Evolutionary conservation across 2,888 invertebrate genomes (phyloP), one percentile per base, ranked within the genome.

Genomic region (Phyllotreta cruciferae): DNA sequence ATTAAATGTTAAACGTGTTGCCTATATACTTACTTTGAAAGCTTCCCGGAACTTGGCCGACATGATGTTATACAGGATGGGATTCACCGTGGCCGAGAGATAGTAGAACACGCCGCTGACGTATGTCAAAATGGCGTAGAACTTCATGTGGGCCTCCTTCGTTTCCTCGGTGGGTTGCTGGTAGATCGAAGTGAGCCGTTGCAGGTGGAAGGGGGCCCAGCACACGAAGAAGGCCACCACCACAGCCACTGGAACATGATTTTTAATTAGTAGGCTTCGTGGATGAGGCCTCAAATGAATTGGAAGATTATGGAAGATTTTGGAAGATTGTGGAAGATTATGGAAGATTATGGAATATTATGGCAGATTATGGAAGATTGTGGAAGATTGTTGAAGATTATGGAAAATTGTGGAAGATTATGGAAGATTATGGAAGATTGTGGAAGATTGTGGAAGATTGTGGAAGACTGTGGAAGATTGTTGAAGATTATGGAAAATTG

Each of bases 171-270:
- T 66, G 1, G 66, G 66, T 57, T 64, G 60, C 13, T 66, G 64
- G 9, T 71, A 89, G 62, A 92, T 89, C 0, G 93, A 93, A 77
- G 94, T 85, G 41, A 96, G 84, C 56, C 96, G 84, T 80, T 96
- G 96, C 8, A 93, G 91, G 82, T 96, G 96, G 81, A 96, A 96
- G 0, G 96, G 96, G 4, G 92, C 92, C 92, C 92, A 93, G 80
- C 94, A 94, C 64, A 93, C 86, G 81, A 92, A 91, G 80, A 92
- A 92, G 0, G 94, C 93, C 74, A 94, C 91, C 64, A 96, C 96
- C 2, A 96, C 90, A 63, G 94, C 93, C 74, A 92, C 91, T 92
- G 86, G 49, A 83, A 83, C 65, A n/a, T n/a, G n/a, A n/a, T n/a
- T n/a, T n/a, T n/a, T n/a, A n/a, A n/a, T n/a, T n/a, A n/a, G n/a